Evolutionary conservation across 1,140 invertebrate genomes (phyloP).

Genomic region (Argopecten irradians): DNA sequence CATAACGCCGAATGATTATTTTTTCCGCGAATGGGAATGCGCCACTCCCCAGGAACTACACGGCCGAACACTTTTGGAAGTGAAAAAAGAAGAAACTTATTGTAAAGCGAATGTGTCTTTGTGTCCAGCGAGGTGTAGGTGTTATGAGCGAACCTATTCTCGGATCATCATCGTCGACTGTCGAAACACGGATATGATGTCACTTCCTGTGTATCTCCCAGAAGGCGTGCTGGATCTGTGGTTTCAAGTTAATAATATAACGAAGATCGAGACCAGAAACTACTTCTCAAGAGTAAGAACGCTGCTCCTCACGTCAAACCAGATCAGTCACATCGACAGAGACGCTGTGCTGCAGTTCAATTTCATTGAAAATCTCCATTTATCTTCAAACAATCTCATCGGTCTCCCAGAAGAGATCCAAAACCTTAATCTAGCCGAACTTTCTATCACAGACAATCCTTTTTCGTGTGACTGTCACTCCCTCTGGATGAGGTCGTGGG

Average conservation of each 20-base stretch:
- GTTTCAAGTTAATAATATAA: slow-evolving; percentile 63
- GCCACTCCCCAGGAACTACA: slow-evolving; percentile 50
- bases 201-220: slow-evolving; percentile 51
- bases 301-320: slow-evolving; percentile 51
- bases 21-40: slow-evolving; percentile 61
- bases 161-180: slow-evolving; percentile 62
- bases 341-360: slow-evolving; percentile 39
- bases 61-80: slow-evolving; percentile 36
- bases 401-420: slow-evolving; percentile 45
- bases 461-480: slow-evolving; percentile 62
- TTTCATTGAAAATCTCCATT: slow-evolving; percentile 39
- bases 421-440: neutral
- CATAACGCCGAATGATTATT: slow-evolving; percentile 54
- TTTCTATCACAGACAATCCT: slow-evolving; percentile 58
- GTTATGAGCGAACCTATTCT: slow-evolving; percentile 53
- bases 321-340: slow-evolving; percentile 34
- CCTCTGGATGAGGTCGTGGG: slow-evolving; percentile 63
- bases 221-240: slow-evolving; percentile 55
- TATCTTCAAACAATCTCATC: slow-evolving; percentile 58
- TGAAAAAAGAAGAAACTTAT: slow-evolving; percentile 58
- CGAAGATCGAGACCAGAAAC: slow-evolving; percentile 28
- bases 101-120: slow-evolving; percentile 41
- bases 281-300: slow-evolving; percentile 28
- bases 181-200: slow-evolving; percentile 38
- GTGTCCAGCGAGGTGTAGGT: slow-evolving; percentile 55